Percentiles rank a stretch among this genome's conserved stretches.
Evolutionary conservation across 2,888 invertebrate species (phyloP).

Genomic region (Sussaba pulchella): DNA sequence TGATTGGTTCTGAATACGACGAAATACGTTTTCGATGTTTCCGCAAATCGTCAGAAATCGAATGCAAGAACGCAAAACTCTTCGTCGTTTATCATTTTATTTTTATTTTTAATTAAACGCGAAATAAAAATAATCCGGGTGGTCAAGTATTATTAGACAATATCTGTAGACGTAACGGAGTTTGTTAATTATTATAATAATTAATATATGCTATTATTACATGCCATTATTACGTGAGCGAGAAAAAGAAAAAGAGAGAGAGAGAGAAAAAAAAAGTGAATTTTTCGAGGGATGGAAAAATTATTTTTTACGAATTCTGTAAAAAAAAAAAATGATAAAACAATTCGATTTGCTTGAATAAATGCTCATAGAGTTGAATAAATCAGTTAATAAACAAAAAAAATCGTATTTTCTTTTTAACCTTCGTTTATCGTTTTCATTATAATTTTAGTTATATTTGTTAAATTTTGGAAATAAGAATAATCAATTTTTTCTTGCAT

Average conservation of each 20-base stretch:
- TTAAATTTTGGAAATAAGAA: too few relatives aligned
- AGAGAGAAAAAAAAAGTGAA: background rate
- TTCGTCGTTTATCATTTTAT: too few relatives aligned
- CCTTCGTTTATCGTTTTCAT: too few relatives aligned
- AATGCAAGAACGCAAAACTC: background rate
- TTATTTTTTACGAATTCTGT: conserved; percentile 62
- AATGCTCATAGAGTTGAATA: conserved; percentile 31
- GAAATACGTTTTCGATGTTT: too few relatives aligned
- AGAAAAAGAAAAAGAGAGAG: background rate
- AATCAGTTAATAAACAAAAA: conserved; percentile 30
- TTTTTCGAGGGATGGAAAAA: conserved; percentile 2
- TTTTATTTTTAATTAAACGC: too few relatives aligned
- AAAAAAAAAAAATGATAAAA: conserved; percentile 23
- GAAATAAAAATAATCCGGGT: conserved; percentile 1
- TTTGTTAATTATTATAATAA: conserved; percentile 13
- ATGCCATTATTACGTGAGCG: too few relatives aligned
- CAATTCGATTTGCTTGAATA: background rate
- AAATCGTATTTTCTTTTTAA: background rate
- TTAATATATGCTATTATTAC: conserved; percentile 2
- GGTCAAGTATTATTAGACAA: conserved; percentile 64
- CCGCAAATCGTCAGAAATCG: conserved; percentile 33
- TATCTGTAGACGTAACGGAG: conserved; percentile 39
- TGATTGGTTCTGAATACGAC: too few relatives aligned
- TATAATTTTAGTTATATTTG: too few relatives aligned
- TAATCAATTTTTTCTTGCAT: too few relatives aligned